Conservation (phyloP, 1,140 invertebrate genomes). For the Chrysomallon squamiferum region DNA sequence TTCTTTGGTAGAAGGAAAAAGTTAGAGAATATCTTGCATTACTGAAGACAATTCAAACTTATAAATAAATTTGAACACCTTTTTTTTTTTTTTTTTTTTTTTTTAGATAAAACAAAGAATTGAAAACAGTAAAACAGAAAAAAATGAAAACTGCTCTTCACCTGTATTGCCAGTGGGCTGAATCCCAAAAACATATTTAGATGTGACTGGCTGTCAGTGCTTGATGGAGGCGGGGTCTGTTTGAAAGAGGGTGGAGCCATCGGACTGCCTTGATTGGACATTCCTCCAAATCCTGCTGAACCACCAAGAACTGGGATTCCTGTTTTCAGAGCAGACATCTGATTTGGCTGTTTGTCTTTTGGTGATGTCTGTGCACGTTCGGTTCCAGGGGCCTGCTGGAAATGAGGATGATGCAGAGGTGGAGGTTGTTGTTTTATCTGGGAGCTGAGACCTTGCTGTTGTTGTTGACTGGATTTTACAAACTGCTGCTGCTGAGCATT, state of each 20-base stretch:
- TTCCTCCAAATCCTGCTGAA: no score
- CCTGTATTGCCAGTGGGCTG: slow-evolving; percentile 3
- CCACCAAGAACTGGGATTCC: no score
- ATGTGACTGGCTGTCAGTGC: background rate
- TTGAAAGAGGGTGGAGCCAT: background rate
- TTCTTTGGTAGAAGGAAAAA: no score
- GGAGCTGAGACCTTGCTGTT: background rate
- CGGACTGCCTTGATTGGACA: background rate
- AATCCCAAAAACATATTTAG: background rate
- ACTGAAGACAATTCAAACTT: no score
- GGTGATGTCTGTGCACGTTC: background rate
- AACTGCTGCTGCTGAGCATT: background rate
- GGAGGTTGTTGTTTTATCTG: background rate
- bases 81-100: no score
- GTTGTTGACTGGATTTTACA: background rate
- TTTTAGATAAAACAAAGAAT: no score
- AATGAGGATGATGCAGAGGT: background rate
- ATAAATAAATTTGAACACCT: no score
- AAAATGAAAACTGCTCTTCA: background rate
- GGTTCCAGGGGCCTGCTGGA: background rate
- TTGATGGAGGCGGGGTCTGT: background rate
- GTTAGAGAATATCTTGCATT: no score
- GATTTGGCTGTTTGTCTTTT: background rate
- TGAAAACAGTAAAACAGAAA: no score
- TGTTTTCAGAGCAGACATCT: no score